Evolutionary conservation across 2,888 invertebrate genomes (phyloP), one percentile per base, ranked within the genome.

Genomic region (Stenotaenia linearis): DNA sequence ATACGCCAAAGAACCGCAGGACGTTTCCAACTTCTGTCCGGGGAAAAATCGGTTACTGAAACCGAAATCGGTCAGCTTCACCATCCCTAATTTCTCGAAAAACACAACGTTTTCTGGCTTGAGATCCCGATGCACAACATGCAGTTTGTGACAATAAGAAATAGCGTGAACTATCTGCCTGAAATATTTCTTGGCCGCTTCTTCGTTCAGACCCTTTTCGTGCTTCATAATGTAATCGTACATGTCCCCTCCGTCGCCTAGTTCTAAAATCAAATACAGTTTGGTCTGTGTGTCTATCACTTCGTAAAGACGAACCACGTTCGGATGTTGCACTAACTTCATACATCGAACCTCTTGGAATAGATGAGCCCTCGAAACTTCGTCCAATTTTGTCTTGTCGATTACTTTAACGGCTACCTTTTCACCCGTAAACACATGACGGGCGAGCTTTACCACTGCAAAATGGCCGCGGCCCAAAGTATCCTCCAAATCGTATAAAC

Each of bases 21-120:
- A 97, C 25, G 99, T 99, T 87, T 97, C 96, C 85, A 98, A 87
- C 86, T 97, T 97, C 87, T 96, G 95, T 77, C 98, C 98, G 25
- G 98, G 98, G 85, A 93, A 95, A 92, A 89, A 90, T 84, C 89
- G 87, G 89, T 99, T 99, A 88, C 98, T 98, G 85, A 92, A 92
- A 86, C 97, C 99, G 89, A 99, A 99, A 88, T 99, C 99, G 81
- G 99, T 99, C 85, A 99, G 90, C 89, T 99, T 99, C 37, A 99
- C 98, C 86, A 96, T 91, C 80, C 97, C 97, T 78, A 95, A 89
- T 88, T 97, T 96, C 88, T 98, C 96, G 87, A 99, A 99, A 89
- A 98, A 98, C 77, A 99, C 97, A 80, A 99, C 98, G 89, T 99
- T 99, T 88, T 99, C 99, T 15, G 98, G 99, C 88, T 99, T 99